A percentile compares a stretch with the other conserved stretches of the same genome.
Evolutionary conservation across 2,797 vertebrate genomes (phyloP).

Genomic region (Trachops cirrhosus): DNA sequence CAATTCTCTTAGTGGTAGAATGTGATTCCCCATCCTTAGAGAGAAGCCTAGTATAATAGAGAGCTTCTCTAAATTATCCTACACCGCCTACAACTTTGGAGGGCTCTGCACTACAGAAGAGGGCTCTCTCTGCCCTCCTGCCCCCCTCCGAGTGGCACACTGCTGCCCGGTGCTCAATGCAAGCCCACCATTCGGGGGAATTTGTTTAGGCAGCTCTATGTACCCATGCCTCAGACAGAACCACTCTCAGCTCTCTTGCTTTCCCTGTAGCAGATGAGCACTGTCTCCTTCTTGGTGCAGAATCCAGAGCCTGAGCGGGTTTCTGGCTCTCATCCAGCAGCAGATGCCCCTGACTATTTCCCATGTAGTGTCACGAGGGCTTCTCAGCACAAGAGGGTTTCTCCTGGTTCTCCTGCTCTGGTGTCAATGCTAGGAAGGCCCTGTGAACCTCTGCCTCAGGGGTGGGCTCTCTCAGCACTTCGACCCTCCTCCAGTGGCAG

Average conservation of each 20-base stretch:
- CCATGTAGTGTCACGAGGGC: not conserved
- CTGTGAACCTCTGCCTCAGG: not conserved
- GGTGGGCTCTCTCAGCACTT: not conserved
- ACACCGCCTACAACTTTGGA: not conserved
- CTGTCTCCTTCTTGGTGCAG: not conserved
- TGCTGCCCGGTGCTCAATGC: not conserved
- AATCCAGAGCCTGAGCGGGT: not conserved
- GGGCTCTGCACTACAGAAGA: not conserved
- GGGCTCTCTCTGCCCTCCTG: not conserved
- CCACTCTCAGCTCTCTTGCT: not conserved
- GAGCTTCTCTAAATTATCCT: not conserved
- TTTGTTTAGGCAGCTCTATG: not conserved
- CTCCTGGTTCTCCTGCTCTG: not conserved
- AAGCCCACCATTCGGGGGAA: not conserved
- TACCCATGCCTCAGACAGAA: not conserved
- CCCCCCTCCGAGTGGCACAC: not conserved
- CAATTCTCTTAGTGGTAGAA: not conserved
- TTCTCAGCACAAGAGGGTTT: not conserved
- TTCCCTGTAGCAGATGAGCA: not conserved
- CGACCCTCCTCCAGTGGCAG: not conserved
- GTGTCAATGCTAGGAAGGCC: not conserved
- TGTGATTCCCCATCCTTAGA: not conserved
- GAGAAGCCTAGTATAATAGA: not conserved
- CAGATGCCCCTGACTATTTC: not conserved
- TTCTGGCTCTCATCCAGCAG: not conserved